Base-by-base conservation (phyloP, 1,140 invertebrate genomes). In the Carposina sasakii region DNA sequence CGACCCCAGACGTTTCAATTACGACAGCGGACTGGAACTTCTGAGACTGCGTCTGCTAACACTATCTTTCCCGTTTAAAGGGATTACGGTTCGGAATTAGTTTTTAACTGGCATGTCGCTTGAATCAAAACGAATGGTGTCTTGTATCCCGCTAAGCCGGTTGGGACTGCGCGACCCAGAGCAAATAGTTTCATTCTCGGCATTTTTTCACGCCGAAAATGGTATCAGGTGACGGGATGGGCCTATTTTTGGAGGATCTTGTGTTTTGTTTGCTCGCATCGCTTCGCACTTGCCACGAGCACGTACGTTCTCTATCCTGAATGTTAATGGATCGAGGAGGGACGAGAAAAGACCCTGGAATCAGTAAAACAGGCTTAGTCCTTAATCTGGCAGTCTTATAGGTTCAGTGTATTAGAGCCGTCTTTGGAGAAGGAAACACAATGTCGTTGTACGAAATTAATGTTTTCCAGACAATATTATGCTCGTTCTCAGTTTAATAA, bases 211-310 rank as follows among this genome's bases (percentile, higher is more conserved):
- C 52, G 24, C 10, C 13, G 41, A 46, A 56, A 48, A 64, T 56
- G 63, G 64, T 57, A 67, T 44, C 57, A 53, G 51, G 52, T 61
- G 51, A 63, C 48, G 45, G 52, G 43, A 39, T 21, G 31, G 47
- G 64, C 59, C 62, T 69, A 70, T 73, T 73, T 70, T 63, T 60
- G 64, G 36, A 48, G 44, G 53, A 57, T 45, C 53, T 54, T 30
- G 64, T 63, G 66, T 74, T 69, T 75, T 81, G 76, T 76, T 81
- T 74, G 67, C 55, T 63, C 52, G 47, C 70, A 71, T 75, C 61
- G 64, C 64, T 44, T 70, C 74, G 76, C 74, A 69, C 69, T 59
- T 52, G 44, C 57, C 57, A 53, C 63, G 61, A 60, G 55, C 74
- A 77, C 76, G 74, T 75, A 70, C 63, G 33, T 39, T 37, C 44